phyloP scores from a whole-genome alignment of 2,888 invertebrate genomes.

The Pollenia angustigena region DNA sequence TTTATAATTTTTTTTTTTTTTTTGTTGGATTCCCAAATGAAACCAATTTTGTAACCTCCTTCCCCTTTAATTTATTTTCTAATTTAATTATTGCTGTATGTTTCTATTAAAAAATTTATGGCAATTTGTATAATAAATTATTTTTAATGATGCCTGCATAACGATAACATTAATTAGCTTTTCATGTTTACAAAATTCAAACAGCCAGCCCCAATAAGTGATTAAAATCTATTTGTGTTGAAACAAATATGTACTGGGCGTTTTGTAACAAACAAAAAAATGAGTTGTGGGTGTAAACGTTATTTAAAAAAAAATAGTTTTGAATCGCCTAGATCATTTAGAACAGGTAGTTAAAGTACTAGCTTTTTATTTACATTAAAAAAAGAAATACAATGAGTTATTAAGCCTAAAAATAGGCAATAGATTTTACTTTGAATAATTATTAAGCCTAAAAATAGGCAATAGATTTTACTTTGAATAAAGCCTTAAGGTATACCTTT shows the following conservation, averaged over 20 bases:
- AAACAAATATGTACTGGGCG: slow-evolving; percentile 20
- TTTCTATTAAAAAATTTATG: slow-evolving; percentile 16
- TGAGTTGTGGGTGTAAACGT: not conserved
- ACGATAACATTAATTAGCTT: slow-evolving; percentile 81
- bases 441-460: no score
- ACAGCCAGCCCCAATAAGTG: not conserved
- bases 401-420: no score
- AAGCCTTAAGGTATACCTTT: no score
- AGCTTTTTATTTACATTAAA: no score
- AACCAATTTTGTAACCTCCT: not conserved
- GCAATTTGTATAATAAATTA: slow-evolving; percentile 39
- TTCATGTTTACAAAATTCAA: slow-evolving; percentile 40
- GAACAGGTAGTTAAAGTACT: no score
- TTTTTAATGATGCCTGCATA: slow-evolving; percentile 79
- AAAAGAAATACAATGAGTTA: no score
- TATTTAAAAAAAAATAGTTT: slow-evolving; percentile 13
- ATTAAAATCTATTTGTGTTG: slow-evolving; percentile 19
- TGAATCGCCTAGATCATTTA: no score
- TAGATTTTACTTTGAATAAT: no score
- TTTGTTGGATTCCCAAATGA: no score
- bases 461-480: no score
- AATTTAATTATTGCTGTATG: slow-evolving; percentile 8
- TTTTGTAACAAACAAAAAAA: not conserved
- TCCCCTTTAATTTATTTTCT: slow-evolving; percentile 5
- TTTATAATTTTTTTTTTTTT: no score